These are phyloP conservation scores for Coendou prehensilis DNA, from an alignment of 2,797 vertebrate genomes.

Conservation along the genomic window DNA sequence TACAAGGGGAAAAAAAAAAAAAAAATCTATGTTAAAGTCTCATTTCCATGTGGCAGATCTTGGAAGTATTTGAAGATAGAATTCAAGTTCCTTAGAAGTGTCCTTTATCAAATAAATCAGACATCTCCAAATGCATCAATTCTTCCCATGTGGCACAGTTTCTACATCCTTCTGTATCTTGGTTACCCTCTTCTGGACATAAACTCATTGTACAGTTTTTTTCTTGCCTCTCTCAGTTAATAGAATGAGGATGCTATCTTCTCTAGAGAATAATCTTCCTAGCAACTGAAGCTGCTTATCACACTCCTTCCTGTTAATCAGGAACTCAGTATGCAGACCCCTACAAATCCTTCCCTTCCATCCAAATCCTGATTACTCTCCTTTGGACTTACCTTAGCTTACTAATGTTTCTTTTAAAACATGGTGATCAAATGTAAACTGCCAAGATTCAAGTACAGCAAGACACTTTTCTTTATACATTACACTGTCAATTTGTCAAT, in stretches of 20 bases:
- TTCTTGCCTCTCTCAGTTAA: not conserved
- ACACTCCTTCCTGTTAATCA: not conserved
- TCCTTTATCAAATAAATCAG: not conserved
- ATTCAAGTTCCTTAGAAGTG: not conserved
- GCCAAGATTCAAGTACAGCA: not conserved
- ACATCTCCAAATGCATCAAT: not conserved
- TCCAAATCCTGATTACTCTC: not conserved
- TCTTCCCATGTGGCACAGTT: not conserved
- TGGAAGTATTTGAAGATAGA: not conserved
- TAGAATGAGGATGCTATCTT: not conserved
- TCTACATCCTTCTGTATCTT: not conserved
- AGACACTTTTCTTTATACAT: not conserved
- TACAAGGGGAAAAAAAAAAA: no score
- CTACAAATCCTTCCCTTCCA: not conserved
- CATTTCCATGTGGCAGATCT: not conserved
- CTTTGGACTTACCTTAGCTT: not conserved
- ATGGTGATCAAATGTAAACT: not conserved
- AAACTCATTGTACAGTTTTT: not conserved
- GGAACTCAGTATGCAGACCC: not conserved
- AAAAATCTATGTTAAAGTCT: no score
- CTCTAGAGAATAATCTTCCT: not conserved
- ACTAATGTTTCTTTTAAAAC: slow-evolving; percentile 18
- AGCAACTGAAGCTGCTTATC: not conserved
- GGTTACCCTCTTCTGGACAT: not conserved
- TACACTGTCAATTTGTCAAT: not conserved